Percentiles rank a stretch among this genome's conserved stretches.
phyloP scores from a whole-genome alignment of 2,888 invertebrate species.

The Pherbina coryleti region DNA sequence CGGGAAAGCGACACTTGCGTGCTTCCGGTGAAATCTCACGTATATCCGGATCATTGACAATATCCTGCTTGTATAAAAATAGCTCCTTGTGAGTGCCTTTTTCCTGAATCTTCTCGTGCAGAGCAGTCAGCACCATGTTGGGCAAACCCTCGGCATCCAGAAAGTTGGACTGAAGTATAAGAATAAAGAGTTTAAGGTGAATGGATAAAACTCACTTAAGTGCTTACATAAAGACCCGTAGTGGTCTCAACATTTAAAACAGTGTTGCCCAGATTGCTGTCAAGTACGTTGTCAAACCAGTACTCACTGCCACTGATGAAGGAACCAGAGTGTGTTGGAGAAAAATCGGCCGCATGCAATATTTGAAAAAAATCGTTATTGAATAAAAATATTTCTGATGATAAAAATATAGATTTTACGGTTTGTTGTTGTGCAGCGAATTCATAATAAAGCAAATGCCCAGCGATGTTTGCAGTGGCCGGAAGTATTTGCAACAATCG shows the following conservation, averaged over 20 bases:
- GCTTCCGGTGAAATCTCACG: conserved; percentile 73
- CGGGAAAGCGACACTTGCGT: conserved; percentile 78
- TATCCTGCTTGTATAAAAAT: conserved; percentile 71
- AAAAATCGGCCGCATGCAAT: background rate
- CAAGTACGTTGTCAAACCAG: conserved; percentile 61
- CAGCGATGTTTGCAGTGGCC: conserved; percentile 73
- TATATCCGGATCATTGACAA: conserved; percentile 77
- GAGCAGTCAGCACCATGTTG: conserved; percentile 1
- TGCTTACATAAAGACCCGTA: conserved; percentile 22
- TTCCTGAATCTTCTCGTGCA: background rate
- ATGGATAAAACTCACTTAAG: background rate
- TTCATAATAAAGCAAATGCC: conserved; percentile 76
- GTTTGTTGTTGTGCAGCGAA: conserved; percentile 73
- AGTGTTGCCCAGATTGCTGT: conserved; percentile 43
- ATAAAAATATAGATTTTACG: conserved; percentile 51
- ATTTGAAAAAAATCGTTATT: background rate
- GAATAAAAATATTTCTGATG: too few relatives aligned
- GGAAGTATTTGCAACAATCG: conserved; percentile 76
- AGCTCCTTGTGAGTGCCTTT: conserved; percentile 48
- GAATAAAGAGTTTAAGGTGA: background rate
- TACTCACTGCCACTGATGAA: conserved; percentile 51
- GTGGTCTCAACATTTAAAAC: conserved; percentile 22
- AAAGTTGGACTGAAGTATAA: conserved; percentile 10
- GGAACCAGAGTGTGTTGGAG: background rate
- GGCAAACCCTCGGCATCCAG: conserved; percentile 22